Percentiles rank a stretch among this genome's conserved stretches.
These are phyloP conservation scores for Halocynthia aurantium DNA, from an alignment of 23 tunicate species.

Conservation along the genomic window DNA sequence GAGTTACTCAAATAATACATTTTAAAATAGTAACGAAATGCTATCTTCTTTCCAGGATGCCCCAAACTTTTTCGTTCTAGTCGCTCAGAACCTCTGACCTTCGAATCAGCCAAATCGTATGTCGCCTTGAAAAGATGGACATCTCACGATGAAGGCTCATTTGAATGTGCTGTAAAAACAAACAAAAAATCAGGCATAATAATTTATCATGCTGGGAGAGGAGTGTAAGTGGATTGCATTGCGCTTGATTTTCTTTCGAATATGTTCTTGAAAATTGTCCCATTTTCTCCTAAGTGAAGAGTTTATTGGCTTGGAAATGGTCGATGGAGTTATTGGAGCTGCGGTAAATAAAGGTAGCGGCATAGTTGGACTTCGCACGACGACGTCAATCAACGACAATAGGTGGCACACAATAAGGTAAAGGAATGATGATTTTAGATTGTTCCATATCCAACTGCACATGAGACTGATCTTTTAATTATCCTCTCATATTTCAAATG, in stretches of 20 bases:
- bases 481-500: background rate
- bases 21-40: too few relatives aligned
- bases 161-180: constrained; percentile 65
- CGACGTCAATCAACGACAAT: constrained; percentile 50
- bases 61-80: constrained; percentile 49
- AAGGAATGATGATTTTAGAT: background rate
- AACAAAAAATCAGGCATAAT: constrained; percentile 32
- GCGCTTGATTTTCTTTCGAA: background rate
- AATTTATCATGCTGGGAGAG: constrained; percentile 48
- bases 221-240: constrained; percentile 24
- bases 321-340: constrained; percentile 55
- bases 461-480: background rate
- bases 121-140: constrained; percentile 53
- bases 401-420: constrained; percentile 72
- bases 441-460: background rate
- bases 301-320: constrained; percentile 60
- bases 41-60: constrained; percentile 35
- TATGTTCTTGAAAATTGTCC: background rate
- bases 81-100: constrained; percentile 37
- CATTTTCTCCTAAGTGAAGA: constrained; percentile 22
- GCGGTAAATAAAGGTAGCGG: constrained; percentile 52
- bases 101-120: constrained; percentile 39
- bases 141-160: constrained; percentile 32
- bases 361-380: constrained; percentile 55
- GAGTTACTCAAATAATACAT: too few relatives aligned